These are phyloP conservation scores for Gambusia affinis DNA, from an alignment of 2,113 vertebrate genomes.

Conservation along the genomic window DNA sequence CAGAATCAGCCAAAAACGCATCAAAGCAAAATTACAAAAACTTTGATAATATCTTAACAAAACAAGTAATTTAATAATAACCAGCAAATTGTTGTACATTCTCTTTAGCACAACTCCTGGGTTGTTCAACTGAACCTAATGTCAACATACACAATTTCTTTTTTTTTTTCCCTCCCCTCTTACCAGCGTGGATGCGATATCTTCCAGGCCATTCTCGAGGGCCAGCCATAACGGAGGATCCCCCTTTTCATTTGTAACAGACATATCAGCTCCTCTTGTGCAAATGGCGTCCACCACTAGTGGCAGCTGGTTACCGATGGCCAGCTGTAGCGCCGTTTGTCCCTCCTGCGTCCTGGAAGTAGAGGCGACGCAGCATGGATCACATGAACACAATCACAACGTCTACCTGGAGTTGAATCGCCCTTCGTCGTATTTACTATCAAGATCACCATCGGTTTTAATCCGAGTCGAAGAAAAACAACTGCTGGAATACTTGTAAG, in stretches of 20 bases:
- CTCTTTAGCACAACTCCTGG: no score
- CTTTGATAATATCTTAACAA: not conserved
- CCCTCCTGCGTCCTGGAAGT: conserved; percentile 89
- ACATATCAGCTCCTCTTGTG: conserved; percentile 96
- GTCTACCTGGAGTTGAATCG: not conserved
- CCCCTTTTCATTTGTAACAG: conserved; percentile 92
- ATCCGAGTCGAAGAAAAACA: no score
- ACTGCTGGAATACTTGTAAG: no score
- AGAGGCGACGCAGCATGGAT: not conserved
- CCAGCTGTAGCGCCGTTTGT: conserved; percentile 93
- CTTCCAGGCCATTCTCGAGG: conserved; percentile 88
- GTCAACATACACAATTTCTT: no score
- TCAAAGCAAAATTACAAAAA: not conserved
- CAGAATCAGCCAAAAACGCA: no score
- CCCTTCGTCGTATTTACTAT: no score
- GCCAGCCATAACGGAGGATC: conserved; percentile 96
- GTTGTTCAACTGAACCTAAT: no score
- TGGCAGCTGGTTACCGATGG: conserved; percentile 95
- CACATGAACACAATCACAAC: not conserved
- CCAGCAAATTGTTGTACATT: not conserved
- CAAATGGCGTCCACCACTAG: conserved; percentile 97
- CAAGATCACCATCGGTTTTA: no score
- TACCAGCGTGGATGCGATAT: conserved; percentile 97
- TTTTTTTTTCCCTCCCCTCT: conserved; percentile 42
- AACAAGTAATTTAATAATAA: not conserved